These are phyloP conservation scores for Apis florea DNA, from an alignment of 1,140 invertebrate genomes.

Conservation along the genomic window DNA sequence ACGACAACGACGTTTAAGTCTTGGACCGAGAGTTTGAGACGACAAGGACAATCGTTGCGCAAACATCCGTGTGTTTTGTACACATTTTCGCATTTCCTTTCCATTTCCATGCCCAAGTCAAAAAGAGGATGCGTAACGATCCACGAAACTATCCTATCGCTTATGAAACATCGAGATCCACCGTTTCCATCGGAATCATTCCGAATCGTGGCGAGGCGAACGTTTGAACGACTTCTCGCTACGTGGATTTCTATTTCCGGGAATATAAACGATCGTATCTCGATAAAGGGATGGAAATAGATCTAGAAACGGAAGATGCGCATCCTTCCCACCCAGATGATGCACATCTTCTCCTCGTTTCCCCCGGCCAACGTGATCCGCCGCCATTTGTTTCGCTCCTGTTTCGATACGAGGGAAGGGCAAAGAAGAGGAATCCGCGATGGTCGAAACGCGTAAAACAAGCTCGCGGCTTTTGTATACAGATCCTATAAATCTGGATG, in stretches of 20 bases:
- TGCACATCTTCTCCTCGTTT: conserved; percentile 50
- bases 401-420: conserved; percentile 21
- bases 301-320: conserved; percentile 68
- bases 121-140: background rate
- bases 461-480: background rate
- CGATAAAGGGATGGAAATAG: conserved; percentile 70
- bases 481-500: background rate
- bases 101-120: background rate
- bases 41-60: too few species aligned
- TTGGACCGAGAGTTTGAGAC: too few species aligned
- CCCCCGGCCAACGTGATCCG: conserved; percentile 32
- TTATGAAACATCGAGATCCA: background rate
- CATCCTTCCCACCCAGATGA: conserved; percentile 68
- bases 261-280: conserved; percentile 74
- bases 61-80: too few species aligned
- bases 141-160: background rate
- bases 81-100: background rate
- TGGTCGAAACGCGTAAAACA: background rate
- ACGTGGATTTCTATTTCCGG: conserved; percentile 69
- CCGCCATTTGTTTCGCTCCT: conserved; percentile 59
- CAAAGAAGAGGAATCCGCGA: background rate
- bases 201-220: background rate
- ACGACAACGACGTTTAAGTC: too few species aligned
- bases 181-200: background rate
- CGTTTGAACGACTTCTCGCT: conserved; percentile 14